These are phyloP conservation scores for Pangasius mekongensis DNA, from an alignment of 2,797 vertebrate genomes.

Conservation along the genomic window DNA sequence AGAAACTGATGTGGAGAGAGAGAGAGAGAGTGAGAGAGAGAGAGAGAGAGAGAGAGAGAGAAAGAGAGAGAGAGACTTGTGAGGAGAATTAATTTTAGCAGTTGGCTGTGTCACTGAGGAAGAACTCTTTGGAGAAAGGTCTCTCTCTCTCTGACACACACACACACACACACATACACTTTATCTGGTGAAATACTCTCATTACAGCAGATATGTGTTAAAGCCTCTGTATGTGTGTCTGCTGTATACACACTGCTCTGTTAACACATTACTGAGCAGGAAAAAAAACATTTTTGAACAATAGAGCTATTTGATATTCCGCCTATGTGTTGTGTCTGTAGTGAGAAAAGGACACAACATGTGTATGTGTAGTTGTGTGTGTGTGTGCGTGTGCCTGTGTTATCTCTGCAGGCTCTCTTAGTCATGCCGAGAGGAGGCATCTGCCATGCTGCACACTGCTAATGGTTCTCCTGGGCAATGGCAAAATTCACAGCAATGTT, in stretches of 20 bases:
- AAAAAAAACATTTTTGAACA: background rate
- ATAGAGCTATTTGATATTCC: background rate
- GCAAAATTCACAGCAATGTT: constrained; percentile 15
- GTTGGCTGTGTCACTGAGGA: background rate
- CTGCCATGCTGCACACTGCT: constrained; percentile 42
- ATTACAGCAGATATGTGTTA: background rate
- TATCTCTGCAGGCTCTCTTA: constrained; percentile 19
- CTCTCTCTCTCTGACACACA: background rate
- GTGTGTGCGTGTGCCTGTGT: constrained; percentile 27
- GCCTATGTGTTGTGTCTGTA: background rate
- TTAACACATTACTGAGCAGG: background rate
- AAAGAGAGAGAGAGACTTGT: constrained; percentile 1
- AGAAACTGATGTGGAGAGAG: background rate
- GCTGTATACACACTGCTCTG: background rate
- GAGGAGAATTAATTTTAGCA: background rate
- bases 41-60: background rate
- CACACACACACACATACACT: background rate
- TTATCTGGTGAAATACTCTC: background rate
- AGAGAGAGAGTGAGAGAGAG: background rate
- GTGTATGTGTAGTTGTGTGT: background rate
- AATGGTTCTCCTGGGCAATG: constrained; percentile 33
- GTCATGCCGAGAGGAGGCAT: constrained; percentile 44
- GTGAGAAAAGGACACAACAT: background rate
- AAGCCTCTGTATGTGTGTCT: background rate
- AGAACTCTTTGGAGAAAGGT: background rate